phyloP scores from a whole-genome alignment of 53 echinoderm and acorn worm species.

The Echinarachnius parma region DNA sequence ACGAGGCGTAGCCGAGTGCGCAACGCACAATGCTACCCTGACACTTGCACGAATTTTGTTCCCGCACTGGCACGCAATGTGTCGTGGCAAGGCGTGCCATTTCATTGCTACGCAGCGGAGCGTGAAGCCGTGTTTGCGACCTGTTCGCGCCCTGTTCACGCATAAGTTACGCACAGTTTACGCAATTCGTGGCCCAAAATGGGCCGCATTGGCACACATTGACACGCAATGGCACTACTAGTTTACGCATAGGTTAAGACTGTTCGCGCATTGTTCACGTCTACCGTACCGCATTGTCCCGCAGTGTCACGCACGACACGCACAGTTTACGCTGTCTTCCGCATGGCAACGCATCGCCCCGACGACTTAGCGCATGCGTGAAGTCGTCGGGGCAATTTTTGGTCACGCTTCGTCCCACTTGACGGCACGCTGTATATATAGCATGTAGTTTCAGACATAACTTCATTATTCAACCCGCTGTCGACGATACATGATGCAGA shows the following conservation, averaged over 20 bases:
- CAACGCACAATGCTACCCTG: too few relatives aligned
- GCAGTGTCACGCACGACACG: too few relatives aligned
- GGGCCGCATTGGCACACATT: conserved; percentile 36
- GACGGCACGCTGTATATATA: conserved; percentile 37
- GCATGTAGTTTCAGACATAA: conserved; percentile 29
- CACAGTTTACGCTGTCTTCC: too few relatives aligned
- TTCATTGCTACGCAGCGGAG: too few relatives aligned
- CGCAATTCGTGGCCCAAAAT: conserved; percentile 9
- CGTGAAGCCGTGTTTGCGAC: not conserved
- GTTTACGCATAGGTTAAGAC: conserved; percentile 24
- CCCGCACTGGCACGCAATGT: too few relatives aligned
- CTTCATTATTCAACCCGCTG: conserved; percentile 23
- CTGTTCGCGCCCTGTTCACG: conserved; percentile 4
- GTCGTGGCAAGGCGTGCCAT: too few relatives aligned
- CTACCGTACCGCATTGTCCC: not conserved
- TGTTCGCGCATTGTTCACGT: not conserved
- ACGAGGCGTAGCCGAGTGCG: too few relatives aligned
- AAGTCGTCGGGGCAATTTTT: conserved; percentile 39
- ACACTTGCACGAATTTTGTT: too few relatives aligned
- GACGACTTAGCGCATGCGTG: conserved; percentile 36
- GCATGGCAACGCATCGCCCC: too few relatives aligned
- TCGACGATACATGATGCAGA: conserved; percentile 33
- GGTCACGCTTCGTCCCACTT: too few relatives aligned
- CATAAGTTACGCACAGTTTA: conserved; percentile 5
- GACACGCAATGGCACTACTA: conserved; percentile 7